These are phyloP conservation scores for Halictus rubicundus DNA, from an alignment of 1,140 invertebrate species.

Conservation along the genomic window DNA sequence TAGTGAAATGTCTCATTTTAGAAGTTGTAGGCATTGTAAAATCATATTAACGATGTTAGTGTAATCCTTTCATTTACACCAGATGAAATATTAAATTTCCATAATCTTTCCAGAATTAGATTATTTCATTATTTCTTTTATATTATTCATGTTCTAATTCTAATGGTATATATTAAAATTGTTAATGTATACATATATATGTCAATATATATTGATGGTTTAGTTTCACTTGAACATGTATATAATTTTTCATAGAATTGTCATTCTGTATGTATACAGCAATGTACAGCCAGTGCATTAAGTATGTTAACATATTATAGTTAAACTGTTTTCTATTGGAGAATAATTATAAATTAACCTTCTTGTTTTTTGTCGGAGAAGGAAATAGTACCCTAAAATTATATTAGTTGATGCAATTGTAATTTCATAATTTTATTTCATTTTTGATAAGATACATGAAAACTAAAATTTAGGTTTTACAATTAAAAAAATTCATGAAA, in stretches of 20 bases:
- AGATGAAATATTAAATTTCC: not conserved
- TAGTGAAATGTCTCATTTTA: slow-evolving; percentile 27
- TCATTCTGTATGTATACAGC: too few species aligned
- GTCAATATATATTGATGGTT: too few species aligned
- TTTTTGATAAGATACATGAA: too few species aligned
- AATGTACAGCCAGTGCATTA: not conserved
- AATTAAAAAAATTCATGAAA: too few species aligned
- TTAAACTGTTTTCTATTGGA: too few species aligned
- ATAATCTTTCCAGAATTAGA: not conserved
- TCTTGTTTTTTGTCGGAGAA: not conserved
- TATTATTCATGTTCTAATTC: too few species aligned
- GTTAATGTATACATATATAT: too few species aligned
- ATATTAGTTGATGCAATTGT: too few species aligned
- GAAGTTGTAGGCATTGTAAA: slow-evolving; percentile 4
- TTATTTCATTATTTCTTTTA: not conserved
- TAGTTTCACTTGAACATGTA: too few species aligned
- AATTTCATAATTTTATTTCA: too few species aligned
- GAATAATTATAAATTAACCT: not conserved
- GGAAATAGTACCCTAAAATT: not conserved
- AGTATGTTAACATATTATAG: not conserved
- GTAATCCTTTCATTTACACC: not conserved
- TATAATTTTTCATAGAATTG: not conserved
- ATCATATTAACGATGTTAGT: not conserved
- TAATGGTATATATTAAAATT: too few species aligned
- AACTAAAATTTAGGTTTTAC: too few species aligned